A percentile compares a stretch with the other conserved stretches of the same genome.
phyloP scores from a whole-genome alignment of 2,888 invertebrate genomes.

The Tenthredo mesomela region DNA sequence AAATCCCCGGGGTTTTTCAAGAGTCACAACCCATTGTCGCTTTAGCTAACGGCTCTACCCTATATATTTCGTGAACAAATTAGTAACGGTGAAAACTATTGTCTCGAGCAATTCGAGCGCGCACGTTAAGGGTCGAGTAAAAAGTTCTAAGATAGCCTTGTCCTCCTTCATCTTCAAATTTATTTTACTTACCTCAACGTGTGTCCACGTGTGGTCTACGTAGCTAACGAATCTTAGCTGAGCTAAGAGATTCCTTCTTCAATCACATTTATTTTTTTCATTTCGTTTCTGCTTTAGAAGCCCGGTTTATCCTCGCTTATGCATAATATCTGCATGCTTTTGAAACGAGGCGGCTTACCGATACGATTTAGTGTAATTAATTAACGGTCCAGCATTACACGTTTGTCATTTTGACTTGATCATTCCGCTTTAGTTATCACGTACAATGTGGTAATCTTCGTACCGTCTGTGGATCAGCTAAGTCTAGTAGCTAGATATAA shows the following conservation, averaged over 20 bases:
- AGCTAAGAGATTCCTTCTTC: not conserved
- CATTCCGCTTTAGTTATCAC: slow-evolving; percentile 22
- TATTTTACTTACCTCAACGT: not conserved
- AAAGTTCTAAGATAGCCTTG: not conserved
- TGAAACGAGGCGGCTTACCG: slow-evolving; percentile 16
- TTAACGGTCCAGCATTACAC: not conserved
- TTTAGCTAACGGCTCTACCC: not conserved
- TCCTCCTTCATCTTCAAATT: not conserved
- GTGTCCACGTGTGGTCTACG: not conserved
- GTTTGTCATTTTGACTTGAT: slow-evolving; percentile 32
- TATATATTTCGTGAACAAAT: slow-evolving; percentile 15
- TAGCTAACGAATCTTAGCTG: not conserved
- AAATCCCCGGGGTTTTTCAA: slow-evolving; percentile 28
- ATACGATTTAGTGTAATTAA: slow-evolving; percentile 44
- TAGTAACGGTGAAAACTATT: slow-evolving; percentile 35
- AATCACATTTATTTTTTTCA: slow-evolving; percentile 13
- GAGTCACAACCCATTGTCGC: slow-evolving; percentile 14
- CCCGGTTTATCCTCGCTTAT: slow-evolving; percentile 3
- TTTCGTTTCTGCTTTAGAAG: not conserved
- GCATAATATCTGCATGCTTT: slow-evolving; percentile 21
- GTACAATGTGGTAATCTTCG: slow-evolving; percentile 37
- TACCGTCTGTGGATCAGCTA: slow-evolving; percentile 26
- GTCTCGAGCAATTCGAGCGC: slow-evolving; percentile 15
- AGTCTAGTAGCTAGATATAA: not conserved
- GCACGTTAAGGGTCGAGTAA: slow-evolving; percentile 1